Evolutionary conservation across 2,113 vertebrate genomes (phyloP).

Genomic region (Oncorhynchus clarkii): DNA sequence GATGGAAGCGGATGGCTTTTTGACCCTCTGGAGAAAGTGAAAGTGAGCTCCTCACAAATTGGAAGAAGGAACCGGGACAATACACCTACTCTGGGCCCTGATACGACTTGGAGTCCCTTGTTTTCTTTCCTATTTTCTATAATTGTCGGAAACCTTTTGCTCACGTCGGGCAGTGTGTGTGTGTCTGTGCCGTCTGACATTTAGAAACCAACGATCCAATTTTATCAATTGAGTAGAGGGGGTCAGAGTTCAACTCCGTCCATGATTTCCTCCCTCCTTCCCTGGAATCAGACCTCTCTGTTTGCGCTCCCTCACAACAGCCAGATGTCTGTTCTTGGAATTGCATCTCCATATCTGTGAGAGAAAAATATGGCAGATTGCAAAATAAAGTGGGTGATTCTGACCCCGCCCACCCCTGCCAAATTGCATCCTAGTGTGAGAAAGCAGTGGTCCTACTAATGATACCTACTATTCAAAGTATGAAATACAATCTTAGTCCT

Average conservation of each 20-base stretch:
- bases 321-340: neutral
- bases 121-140: neutral
- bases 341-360: neutral
- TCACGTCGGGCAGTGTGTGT: neutral
- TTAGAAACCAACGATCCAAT: conserved; percentile 39
- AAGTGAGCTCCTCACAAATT: conserved; percentile 30
- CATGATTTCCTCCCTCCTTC: conserved; percentile 13
- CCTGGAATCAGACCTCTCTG: conserved; percentile 16
- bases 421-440: neutral
- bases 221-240: conserved; percentile 9
- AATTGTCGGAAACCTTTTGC: neutral
- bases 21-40: conserved; percentile 25
- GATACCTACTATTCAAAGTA: neutral
- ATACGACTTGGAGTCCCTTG: neutral
- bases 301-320: neutral
- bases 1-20: conserved; percentile 12
- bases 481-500: neutral
- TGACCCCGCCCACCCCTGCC: neutral
- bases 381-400: neutral
- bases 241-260: conserved; percentile 38
- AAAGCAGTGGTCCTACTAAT: too few relatives aligned
- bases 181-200: conserved; percentile 1
- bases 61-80: conserved; percentile 16
- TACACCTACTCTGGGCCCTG: neutral
- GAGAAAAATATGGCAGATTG: neutral